Evolutionary conservation across 2,113 vertebrate species (phyloP), one percentile per base, ranked within the genome.

Genomic region (Pangasianodon hypophthalmus): DNA sequence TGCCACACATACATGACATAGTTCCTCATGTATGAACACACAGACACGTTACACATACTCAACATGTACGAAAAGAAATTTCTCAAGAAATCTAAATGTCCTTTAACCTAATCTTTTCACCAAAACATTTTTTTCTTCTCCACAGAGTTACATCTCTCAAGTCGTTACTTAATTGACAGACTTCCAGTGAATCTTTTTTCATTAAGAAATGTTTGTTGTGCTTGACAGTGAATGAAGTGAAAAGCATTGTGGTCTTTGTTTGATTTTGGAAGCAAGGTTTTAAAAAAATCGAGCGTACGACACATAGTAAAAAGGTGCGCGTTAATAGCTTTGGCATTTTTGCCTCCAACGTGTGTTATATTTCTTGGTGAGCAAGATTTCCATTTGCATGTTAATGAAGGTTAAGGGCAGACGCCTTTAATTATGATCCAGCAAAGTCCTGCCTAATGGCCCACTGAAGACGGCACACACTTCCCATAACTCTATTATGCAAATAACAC

Each of bases 371-470:
- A 96, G 95, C 92, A 94, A 95, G 95, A 96, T 94, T 96, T 96
- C 95, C 95, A 97, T 98, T 97, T 98, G 96, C 97, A 98, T 99
- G 95, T 96, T 98, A 98, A 98, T 98, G 96, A 97, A 97, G 94
- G 94, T 96, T 96, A 97, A 97, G 97, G 97, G 96, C 97, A 98
- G 97, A 97, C 97, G 97, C 95, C 97, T 96, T 97, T 98, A 98
- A 99, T 99, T 98, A 97, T 95, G 97, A 95, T 96, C 94, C 96
- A 97, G 95, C 94, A 95, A 96, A 94, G 96, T 96, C 95, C 95
- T 96, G 97, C 96, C 96, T 97, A 97, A 96, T 95, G 96, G 95
- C 97, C 94, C 96, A 97, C 96, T 93, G 96, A 97, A 97, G 95
- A 96, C 95, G 94, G 94, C 96, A 96, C 96, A 95, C 96, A 96